These are phyloP conservation scores for Metaphire vulgaris DNA, from an alignment of 1,140 invertebrate genomes.

Conservation along the genomic window DNA sequence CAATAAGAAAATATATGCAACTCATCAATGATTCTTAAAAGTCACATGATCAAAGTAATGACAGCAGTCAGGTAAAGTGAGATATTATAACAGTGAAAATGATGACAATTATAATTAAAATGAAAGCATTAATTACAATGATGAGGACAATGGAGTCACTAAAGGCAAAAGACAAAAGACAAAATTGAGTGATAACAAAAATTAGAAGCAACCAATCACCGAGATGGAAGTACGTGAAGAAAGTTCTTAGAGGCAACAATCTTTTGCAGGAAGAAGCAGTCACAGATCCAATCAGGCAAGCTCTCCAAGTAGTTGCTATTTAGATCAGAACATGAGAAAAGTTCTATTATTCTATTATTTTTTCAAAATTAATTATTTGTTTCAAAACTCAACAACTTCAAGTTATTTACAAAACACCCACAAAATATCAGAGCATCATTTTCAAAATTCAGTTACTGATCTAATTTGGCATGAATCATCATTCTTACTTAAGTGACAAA, in stretches of 20 bases:
- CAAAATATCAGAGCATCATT: no score
- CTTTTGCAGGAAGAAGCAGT: conserved; percentile 48
- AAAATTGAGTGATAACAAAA: background rate
- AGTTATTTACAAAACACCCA: no score
- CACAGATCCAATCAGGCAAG: conserved; percentile 44
- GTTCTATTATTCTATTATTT: background rate
- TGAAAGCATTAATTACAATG: no score
- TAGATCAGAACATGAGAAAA: conserved; percentile 25
- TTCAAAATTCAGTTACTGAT: no score
- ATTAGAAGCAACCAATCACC: conserved; percentile 32
- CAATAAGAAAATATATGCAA: no score
- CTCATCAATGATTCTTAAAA: no score
- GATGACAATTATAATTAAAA: background rate
- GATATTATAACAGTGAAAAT: background rate
- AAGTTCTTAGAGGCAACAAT: conserved; percentile 45
- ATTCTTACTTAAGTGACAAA: no score
- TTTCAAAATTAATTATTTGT: background rate
- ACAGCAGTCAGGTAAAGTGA: no score
- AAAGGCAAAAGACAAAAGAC: background rate
- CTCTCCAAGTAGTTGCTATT: conserved; percentile 43
- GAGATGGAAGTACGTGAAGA: conserved; percentile 42
- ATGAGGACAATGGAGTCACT: background rate
- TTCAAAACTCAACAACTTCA: no score
- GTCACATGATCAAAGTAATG: no score
- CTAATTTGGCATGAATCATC: no score